Percentiles rank a stretch among this genome's conserved stretches.
phyloP scores from a whole-genome alignment of 2,113 vertebrate genomes.

The Aviceda subcristata region DNA sequence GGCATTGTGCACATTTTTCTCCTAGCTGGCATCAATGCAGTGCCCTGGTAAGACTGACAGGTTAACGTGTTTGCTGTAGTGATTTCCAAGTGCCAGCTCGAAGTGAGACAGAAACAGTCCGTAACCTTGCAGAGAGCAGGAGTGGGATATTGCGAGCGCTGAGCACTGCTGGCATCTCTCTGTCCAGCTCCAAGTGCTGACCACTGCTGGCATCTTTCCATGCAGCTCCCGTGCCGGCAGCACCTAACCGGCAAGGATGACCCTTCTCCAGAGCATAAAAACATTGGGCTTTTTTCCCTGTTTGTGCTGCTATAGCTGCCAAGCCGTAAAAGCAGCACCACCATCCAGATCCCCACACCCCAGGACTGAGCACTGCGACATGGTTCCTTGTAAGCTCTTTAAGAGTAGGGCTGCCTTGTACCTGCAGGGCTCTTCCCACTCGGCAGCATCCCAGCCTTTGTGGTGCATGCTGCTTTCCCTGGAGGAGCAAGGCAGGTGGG shows the following conservation, averaged over 20 bases:
- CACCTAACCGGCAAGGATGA: fast-evolving
- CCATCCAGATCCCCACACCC: background rate
- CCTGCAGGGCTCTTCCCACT: background rate
- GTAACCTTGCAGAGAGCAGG: background rate
- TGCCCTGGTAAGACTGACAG: fast-evolving
- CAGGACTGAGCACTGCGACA: background rate
- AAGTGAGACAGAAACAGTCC: background rate
- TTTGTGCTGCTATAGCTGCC: background rate
- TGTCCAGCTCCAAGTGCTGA: background rate
- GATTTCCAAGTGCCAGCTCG: background rate
- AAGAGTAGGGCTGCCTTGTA: background rate
- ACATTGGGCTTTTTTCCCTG: fast-evolving
- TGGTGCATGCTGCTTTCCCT: background rate
- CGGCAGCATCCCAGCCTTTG: no score
- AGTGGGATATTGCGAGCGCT: fast-evolving
- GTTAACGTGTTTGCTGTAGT: background rate
- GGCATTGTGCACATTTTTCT: fast-evolving
- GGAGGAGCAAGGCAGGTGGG: background rate
- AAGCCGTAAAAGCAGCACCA: background rate
- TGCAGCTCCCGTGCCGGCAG: fast-evolving
- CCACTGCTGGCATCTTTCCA: background rate
- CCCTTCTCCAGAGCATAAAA: background rate
- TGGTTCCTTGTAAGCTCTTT: background rate
- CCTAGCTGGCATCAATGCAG: background rate
- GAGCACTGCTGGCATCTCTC: background rate